Base-by-base conservation (phyloP, 2,888 invertebrate species). In the Blastobasis lacticolella region DNA sequence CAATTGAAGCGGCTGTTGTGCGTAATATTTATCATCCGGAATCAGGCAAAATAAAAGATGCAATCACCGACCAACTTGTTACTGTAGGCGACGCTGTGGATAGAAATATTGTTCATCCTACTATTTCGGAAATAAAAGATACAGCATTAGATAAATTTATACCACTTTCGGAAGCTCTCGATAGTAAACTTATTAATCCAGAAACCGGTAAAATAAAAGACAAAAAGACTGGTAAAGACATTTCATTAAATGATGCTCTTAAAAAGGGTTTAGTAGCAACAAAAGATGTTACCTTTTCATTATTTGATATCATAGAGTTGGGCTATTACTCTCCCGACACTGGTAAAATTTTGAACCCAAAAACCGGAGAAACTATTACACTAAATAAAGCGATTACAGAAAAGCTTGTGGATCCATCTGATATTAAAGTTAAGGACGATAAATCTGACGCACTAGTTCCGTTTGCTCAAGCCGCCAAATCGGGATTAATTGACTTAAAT, bases 111-210 rank as follows among this genome's bases (percentile, higher is more conserved):
- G 90, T 97, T 38, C 95, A 96, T 78, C 92, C 94, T 1, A 93
- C 92, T 56, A 94, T 95, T 60, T 94, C 94, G 5, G 91, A 94
- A 76, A 92, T 96, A 58, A 93, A 93, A 72, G 95, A 96, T 71
- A 93, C 94, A 0, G 90, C 91, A 63, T 90, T 91, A 47, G 92
- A 94, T 50, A 90, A 91, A 59, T 93, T 92, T 59, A 77, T 97
- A 1, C 90, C 94, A 5, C 85, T 97, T 48, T 91, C 92, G 46
- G 93, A 95, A 73, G 95, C 95, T 38, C 83, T 96, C 47, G 86
- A 91, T 48, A 90, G 88, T 43, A 92, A 93, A 62, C 77, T 96
- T 38, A 83, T 96, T 23, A 86, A 94, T 66, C 80, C 93, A 0
- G 89, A 91, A 61, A 92, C 91, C 6, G 96, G 96, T 48, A 92